Base-by-base conservation (phyloP, 2,888 invertebrate genomes). In the Cetonia aurata region DNA sequence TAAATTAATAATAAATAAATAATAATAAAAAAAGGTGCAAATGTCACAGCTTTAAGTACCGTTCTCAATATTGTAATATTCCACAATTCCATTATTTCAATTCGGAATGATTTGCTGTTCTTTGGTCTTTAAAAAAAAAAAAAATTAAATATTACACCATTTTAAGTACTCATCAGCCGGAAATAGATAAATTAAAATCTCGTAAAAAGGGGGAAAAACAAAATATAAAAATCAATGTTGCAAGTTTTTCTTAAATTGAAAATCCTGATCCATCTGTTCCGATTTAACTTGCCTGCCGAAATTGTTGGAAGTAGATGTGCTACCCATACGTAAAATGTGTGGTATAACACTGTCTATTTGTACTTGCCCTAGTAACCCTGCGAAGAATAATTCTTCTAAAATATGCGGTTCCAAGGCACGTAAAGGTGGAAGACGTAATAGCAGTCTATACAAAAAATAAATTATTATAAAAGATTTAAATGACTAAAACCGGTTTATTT, bases 311-410 rank as follows among this genome's bases (percentile, higher is more conserved):
- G 65, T 57, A n/a, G 76, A 69, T 42, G 75, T 75, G 65, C 75
- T 74, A 52, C 77, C 77, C 84, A 84, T 86, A 74, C 89, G 92
- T 76, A 99, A 88, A 81, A 99, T 93, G 79, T 93, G 96, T 33
- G 98, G 98, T 84, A 99, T 94, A 77, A 98, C 94, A 81, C 94
- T 95, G 81, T 98, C 96, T 72, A 99, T 96, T 86, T 96, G 95
- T 78, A 98, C 94, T 83, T 93, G 94, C 4, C 96, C 97, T 57
- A 96, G 92, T 73, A 97, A 89, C 62, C 94, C 95, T 3, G 95
- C 92, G 82, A 98, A 97, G 87, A 97, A 97, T 67, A 97, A 88
- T 81, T 97, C 96, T 84, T 97, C 97, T 67, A 97, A 87, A 72
- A 94, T 89, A 12, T 91, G 86, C 1, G 93, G 91, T 69, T 92